Base-by-base conservation (phyloP, 2,797 vertebrate genomes). In the Xiphophorus birchmanni region DNA sequence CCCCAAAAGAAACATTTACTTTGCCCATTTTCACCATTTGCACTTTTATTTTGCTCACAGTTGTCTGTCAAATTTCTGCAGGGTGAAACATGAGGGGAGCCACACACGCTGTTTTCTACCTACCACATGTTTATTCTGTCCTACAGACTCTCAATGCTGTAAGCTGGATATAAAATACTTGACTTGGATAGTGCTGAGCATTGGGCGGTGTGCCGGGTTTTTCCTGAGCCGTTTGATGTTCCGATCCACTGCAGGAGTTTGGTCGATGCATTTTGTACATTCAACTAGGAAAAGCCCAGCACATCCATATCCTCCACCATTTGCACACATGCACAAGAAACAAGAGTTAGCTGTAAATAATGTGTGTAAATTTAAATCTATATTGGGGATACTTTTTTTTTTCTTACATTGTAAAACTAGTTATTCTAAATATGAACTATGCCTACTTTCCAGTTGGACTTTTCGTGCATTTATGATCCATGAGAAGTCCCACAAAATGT, bases 331-430 rank as follows among this genome's bases (percentile, higher is more conserved):
- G 83, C 84, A 90, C 87, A 82, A 67, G 73, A 83, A 67, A 86
- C 67, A 80, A 78, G 87, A 79, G 52, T 86, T 92, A 94, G 96
- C 94, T 99, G 97, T 98, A 98, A 97, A 99, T 98, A 97, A 96
- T 95, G 96, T 93, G 95, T 98, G 96, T 97, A 98, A 95, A 98
- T 97, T 97, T 96, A 96, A 96, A 96, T 91, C 93, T 93, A 91
- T 85, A 90, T 95, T 88, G 94, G 96, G 96, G 94, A 96, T 97
- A 96, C 96, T 32, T 63, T 92, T 96, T 48, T 96, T 96, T 92
- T 97, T 96, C 94, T 96, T 95, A 95, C 94, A 95, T 95, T 97
- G 95, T 97, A 96, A 96, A 96, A 91, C 93, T 96, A 96, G 96
- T 96, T 93, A 95, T 95, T 91, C 95, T 94, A 92, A 95, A 93